Evolutionary conservation across 2,113 vertebrate species (phyloP), one percentile per base, ranked within the genome.

Genomic region (Lampris megalopsis): DNA sequence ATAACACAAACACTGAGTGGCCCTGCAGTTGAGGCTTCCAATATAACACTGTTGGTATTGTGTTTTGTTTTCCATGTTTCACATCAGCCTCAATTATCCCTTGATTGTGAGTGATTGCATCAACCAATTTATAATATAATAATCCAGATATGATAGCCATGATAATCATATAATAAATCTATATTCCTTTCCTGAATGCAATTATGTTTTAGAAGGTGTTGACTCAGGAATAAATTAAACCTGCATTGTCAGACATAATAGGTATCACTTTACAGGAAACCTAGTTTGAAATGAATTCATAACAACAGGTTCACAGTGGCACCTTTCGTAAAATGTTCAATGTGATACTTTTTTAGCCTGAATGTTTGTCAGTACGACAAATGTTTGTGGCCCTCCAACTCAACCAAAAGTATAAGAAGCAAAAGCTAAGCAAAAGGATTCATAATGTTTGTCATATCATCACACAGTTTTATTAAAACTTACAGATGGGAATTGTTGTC

Each of bases 91-190:
- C 24, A 57, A 9, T 10, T 38, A 48, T 47, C 6, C 4, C 2
- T 2, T 42, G 49, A 68, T 40, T 59, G 43, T 4, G 24, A 52
- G 68, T 67, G 53, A 83, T 81, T 42, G 56, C 74, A 78, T 81
- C 24, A 24, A 24, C 24, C 24, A 24, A 24, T 24, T 24, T 24
- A 24, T 24, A 24, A 24, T 24, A 24, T 24, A 24, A 24, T 24
- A 24, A 24, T 24, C 24, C 24, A 24, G 0, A 24, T 24, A 24
- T 24, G 24, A 24, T 24, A 24, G 24, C 24, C 24, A 24, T 24
- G 24, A 24, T 78, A 73, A 80, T 68, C 58, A 37, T 54, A 50
- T 87, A 88, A 89, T 86, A 85, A 85, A 89, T 88, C 81, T 41
- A 68, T 86, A 24, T 24, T 24, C 24, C 24, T 24, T 86, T 87